Evolutionary conservation across 1,140 invertebrate species (phyloP).

Genomic region (Lepidurus arcticus): DNA sequence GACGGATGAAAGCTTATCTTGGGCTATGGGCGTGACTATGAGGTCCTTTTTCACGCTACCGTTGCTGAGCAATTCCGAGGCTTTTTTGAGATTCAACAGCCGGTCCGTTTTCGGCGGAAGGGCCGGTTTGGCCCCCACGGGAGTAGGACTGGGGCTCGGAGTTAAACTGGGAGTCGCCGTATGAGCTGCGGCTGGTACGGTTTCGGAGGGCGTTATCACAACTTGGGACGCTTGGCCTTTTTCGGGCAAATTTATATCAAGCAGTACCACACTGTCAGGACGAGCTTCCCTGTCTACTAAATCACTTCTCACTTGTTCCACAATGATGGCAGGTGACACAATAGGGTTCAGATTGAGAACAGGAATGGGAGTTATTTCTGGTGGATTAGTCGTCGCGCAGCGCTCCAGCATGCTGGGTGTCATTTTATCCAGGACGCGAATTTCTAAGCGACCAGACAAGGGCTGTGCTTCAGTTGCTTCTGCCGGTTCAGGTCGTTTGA

Average conservation of each 20-base stretch:
- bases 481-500: not conserved
- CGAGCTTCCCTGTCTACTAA: not conserved
- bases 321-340: not conserved
- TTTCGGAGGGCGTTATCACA: not conserved
- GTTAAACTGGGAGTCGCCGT: slow-evolving; percentile 7
- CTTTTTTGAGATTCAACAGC: not conserved
- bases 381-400: not conserved
- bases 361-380: not conserved
- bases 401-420: slow-evolving; percentile 14
- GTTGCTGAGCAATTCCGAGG: slow-evolving; percentile 5
- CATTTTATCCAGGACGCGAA: slow-evolving; percentile 56
- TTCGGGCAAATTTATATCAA: not conserved
- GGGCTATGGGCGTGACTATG: not conserved
- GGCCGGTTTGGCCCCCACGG: not conserved
- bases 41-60: slow-evolving; percentile 5
- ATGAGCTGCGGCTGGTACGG: not conserved
- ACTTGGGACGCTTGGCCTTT: not conserved
- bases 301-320: not conserved
- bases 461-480: slow-evolving; percentile 41
- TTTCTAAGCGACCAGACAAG: slow-evolving; percentile 71
- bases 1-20: not conserved
- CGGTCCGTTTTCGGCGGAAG: slow-evolving; percentile 4
- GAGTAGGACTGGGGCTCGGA: not conserved
- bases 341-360: not conserved
- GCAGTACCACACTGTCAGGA: slow-evolving; percentile 20